phyloP scores from a whole-genome alignment of 2,797 vertebrate species.

The Cephalopachus bancanus region DNA sequence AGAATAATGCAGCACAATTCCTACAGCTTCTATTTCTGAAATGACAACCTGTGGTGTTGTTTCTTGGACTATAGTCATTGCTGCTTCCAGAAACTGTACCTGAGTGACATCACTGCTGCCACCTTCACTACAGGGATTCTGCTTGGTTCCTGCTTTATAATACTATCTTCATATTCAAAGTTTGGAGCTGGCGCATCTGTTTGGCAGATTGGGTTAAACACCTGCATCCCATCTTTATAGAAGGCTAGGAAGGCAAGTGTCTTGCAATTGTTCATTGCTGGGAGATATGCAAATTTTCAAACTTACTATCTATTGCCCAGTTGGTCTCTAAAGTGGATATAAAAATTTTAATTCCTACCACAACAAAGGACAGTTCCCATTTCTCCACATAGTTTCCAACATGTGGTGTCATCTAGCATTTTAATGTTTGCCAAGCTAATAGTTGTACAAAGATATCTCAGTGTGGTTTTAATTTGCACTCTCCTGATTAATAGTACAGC shows the following conservation, averaged over 20 bases:
- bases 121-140: background rate
- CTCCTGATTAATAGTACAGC: constrained; percentile 33
- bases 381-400: constrained; percentile 31
- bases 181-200: constrained; percentile 14
- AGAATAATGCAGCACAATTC: background rate
- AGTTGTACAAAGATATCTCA: background rate
- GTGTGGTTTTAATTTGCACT: constrained; percentile 37
- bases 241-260: background rate
- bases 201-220: constrained; percentile 50
- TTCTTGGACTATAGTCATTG: background rate
- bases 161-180: constrained; percentile 12
- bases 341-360: constrained; percentile 43
- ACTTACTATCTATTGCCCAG: background rate
- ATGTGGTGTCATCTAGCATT: background rate
- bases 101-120: background rate
- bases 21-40: constrained; percentile 9
- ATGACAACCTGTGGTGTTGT: background rate
- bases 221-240: constrained; percentile 37
- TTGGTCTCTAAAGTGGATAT: constrained; percentile 47
- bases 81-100: background rate
- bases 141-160: constrained; percentile 14
- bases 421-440: constrained; percentile 51
- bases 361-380: constrained; percentile 18
- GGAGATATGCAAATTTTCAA: constrained; percentile 8
- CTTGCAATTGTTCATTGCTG: constrained; percentile 26